Conservation (phyloP, 2,888 invertebrate species). For the Caenorhabditis becei region DNA sequence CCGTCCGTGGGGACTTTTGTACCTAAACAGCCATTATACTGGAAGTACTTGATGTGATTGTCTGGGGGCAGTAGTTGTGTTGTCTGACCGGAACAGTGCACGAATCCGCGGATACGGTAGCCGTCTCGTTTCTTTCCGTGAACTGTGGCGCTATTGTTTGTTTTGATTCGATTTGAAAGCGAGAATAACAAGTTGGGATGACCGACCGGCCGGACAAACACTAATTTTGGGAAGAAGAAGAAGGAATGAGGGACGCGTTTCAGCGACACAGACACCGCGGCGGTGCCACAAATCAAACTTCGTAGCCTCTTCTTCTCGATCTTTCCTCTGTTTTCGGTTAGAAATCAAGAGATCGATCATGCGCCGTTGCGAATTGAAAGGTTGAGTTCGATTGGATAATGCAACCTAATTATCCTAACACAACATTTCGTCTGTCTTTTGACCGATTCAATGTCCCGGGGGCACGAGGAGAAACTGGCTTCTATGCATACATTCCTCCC, state of each 20-base stretch:
- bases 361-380: not conserved
- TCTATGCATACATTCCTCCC: conserved; percentile 17
- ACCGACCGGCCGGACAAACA: conserved; percentile 3
- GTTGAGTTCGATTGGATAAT: conserved; percentile 44
- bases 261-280: not conserved
- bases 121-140: not conserved
- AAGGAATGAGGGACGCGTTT: not conserved
- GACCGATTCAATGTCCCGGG: not conserved
- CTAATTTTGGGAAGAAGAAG: not conserved
- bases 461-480: not conserved
- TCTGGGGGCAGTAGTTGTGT: conserved; percentile 12
- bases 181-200: conserved; percentile 35
- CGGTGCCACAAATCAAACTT: conserved; percentile 11
- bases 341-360: conserved; percentile 37
- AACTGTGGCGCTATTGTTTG: conserved; percentile 19
- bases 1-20: conserved; percentile 15
- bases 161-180: conserved; percentile 10
- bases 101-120: not conserved
- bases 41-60: conserved; percentile 6
- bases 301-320: not conserved
- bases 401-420: conserved; percentile 39
- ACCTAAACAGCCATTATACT: conserved; percentile 14
- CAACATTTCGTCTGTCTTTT: conserved; percentile 1
- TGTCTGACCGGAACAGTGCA: not conserved
- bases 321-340: conserved; percentile 1